These are phyloP conservation scores for Hirtodrosophila histrioides DNA, from an alignment of 2,888 invertebrate genomes.

Conservation along the genomic window DNA sequence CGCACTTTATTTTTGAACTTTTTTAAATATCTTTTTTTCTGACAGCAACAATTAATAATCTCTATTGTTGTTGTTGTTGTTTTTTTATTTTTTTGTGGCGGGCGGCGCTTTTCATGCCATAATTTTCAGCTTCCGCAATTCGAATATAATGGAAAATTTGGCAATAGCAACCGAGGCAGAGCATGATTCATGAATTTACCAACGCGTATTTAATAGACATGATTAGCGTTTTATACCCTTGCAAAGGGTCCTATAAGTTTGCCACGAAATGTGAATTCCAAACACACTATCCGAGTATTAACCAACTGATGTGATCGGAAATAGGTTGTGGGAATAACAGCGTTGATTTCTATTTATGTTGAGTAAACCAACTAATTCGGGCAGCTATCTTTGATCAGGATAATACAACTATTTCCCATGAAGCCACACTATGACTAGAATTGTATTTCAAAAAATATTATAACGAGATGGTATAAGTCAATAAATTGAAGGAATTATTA, in stretches of 20 bases:
- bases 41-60: conserved; percentile 59
- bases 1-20: conserved; percentile 26
- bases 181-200: conserved; percentile 53
- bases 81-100: conserved; percentile 26
- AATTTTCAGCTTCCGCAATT: conserved; percentile 70
- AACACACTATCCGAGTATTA: too few species aligned
- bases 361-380: too few species aligned
- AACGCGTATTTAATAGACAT: conserved; percentile 46
- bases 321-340: too few species aligned
- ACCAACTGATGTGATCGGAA: too few species aligned
- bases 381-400: too few species aligned
- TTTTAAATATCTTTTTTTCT: conserved; percentile 4
- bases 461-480: too few species aligned
- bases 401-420: too few species aligned
- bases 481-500: too few species aligned
- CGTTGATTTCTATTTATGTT: too few species aligned
- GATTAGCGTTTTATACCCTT: conserved; percentile 35
- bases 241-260: background rate
- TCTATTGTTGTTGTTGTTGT: conserved; percentile 15
- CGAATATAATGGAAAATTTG: conserved; percentile 62
- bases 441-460: too few species aligned
- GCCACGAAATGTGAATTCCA: background rate
- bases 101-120: conserved; percentile 60
- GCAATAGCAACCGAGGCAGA: conserved; percentile 23
- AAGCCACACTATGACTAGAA: too few species aligned